Evolutionary conservation across 2,797 vertebrate species (phyloP), one percentile per base, ranked within the genome.

Genomic region (Aplochiton taeniatus): DNA sequence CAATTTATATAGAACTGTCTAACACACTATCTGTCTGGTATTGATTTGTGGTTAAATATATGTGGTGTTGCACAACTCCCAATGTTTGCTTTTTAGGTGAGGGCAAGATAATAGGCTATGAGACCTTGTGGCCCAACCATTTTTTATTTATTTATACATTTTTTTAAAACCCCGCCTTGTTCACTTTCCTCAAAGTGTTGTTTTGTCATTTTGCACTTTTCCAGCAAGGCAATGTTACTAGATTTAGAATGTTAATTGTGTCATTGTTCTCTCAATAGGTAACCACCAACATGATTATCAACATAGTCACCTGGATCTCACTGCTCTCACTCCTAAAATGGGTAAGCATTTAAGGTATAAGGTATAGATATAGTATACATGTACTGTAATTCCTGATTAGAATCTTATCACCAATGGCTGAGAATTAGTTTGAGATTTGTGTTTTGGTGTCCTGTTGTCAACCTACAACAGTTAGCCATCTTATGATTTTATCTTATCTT

Each of bases 201-300:
- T 31, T 31, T 31, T 31, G 31, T 31, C 31, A 31, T 31, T 31
- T 31, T 31, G 31, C 31, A 31, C 31, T 6, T 31, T 31, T 31
- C 31, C 31, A 31, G 6, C 31, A 42, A 13, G 20, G 54, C 14
- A 13, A 56, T 56, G 54, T 56, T 56, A 4, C 43, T 44, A 43
- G 42, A 58, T 58, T 45, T 58, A n/a, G n/a, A 44, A 58, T 16
- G n/a, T n/a, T 43, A 44, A 58, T 10, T 41, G 9, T 44, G 1
- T 45, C 56, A 58, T 58, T 43, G 31, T 58, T 58, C 17, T 45
- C 42, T 42, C 56, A 58, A 17, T 44, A 97, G 96, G 94, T 86
- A 95, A 95, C 88, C 96, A 94, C 75, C 95, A 94, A 65, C 94
- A 92, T 59, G 94, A 95, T 78, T 97, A 95, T 87, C 90, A 90